Percentiles rank a stretch among this genome's conserved stretches.
Evolutionary conservation across 2,888 invertebrate species (phyloP).

Genomic region (Caenorhabditis imperialis): DNA sequence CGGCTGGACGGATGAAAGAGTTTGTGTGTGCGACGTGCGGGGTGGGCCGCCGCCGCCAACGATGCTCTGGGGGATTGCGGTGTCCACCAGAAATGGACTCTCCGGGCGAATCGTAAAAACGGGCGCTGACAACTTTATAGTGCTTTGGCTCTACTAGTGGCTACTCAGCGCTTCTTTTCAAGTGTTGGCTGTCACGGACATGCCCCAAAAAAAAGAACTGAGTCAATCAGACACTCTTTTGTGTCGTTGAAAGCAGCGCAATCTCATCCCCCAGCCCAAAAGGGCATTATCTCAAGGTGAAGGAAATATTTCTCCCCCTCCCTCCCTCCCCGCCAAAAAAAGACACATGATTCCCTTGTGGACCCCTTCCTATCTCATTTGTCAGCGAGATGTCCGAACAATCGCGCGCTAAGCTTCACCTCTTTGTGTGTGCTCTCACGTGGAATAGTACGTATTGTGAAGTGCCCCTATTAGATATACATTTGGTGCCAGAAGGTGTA

Average conservation of each 20-base stretch:
- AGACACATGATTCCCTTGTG: too few species aligned
- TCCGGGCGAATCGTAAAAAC: conserved; percentile 36
- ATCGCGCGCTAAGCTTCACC: too few species aligned
- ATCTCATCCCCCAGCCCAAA: too few species aligned
- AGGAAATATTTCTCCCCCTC: too few species aligned
- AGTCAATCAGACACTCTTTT: conserved; percentile 52
- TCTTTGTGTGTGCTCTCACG: neutral
- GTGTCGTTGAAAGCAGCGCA: conserved; percentile 2
- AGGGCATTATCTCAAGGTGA: too few species aligned
- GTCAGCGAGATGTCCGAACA: neutral
- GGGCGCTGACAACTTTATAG: conserved; percentile 48
- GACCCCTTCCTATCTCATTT: neutral
- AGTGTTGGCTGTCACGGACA: conserved; percentile 39
- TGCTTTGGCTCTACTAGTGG: too few species aligned
- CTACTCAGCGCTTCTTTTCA: too few species aligned
- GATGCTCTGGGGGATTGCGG: conserved; percentile 51
- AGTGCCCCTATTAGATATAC: conserved; percentile 35
- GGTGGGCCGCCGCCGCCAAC: conserved; percentile 44
- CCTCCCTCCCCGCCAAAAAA: too few species aligned
- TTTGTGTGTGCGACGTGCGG: conserved; percentile 34
- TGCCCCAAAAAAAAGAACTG: conserved; percentile 23
- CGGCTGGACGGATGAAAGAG: conserved; percentile 29
- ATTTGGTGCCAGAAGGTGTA: conserved; percentile 50
- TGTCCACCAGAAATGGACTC: conserved; percentile 26
- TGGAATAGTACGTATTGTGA: too few species aligned